Base-by-base conservation (phyloP, 2,888 invertebrate genomes). In the Dryobotodes eremita region DNA sequence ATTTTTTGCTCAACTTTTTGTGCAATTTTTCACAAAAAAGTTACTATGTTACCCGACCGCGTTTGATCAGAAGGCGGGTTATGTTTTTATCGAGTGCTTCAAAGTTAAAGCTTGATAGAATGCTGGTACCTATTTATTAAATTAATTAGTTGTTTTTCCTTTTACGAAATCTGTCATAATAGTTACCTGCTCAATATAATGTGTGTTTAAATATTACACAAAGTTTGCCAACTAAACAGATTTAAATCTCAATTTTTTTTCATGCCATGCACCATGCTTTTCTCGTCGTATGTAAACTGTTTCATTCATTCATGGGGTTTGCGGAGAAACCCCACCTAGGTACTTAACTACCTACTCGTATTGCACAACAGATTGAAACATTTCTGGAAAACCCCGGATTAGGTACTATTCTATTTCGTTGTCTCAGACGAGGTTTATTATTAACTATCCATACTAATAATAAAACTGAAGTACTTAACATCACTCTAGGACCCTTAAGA, bases 341-440 rank as follows among this genome's bases (percentile, higher is more conserved):
- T n/a, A 26, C 11, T 2, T 23, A 0, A 26, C 7, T 17, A 42
- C 42, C 8, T 42, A 46, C 46, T 20, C n/a, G 10, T 74, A 55
- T 74, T 75, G 77, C 75, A 48, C 77, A 76, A 75, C 46, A 1
- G 5, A n/a, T 31, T 75, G 76, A 76, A 76, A 75, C 6, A 76
- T 57, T 57, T 57, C 57, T 46, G 31, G n/a, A 1, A 76, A 57
- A 26, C n/a, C 26, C 62, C 13, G 2, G 4, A 70, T 17, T 53
- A 36, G 0, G 8, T 62, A 36, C 59, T 42, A 42, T 42, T 8
- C 42, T 42, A 42, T 42, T 42, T 42, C 42, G 42, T 42, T 42
- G 42, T 8, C 42, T 42, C 3, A 6, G 42, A 4, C 42, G 42
- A 42, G 3, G 8, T 42, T 42, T 7, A 42, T 42, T 8, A 42